Percentiles rank a stretch among this genome's conserved stretches.
These are phyloP conservation scores for Percina caprodes DNA, from an alignment of 2,113 vertebrate species.

Conservation along the genomic window DNA sequence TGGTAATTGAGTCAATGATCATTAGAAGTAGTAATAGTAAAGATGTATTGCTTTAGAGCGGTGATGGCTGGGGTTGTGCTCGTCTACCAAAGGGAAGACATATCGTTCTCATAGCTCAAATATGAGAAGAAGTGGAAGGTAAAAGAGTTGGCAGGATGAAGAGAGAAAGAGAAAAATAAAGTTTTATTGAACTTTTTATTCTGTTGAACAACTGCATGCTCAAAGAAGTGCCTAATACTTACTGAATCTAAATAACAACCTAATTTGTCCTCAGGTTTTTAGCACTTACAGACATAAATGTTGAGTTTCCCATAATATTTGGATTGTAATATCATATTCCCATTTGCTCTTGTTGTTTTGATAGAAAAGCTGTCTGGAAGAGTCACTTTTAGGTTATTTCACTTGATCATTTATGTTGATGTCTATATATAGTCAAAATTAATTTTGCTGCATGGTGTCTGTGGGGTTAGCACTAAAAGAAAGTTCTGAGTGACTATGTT, in stretches of 20 bases:
- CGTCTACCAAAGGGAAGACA: constrained; percentile 30
- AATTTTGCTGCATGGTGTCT: background rate
- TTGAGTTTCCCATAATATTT: background rate
- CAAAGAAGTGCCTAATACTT: background rate
- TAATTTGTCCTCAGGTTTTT: background rate
- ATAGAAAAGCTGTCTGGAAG: background rate
- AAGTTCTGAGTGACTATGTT: background rate
- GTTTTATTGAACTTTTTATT: too few relatives aligned
- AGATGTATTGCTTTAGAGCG: constrained; percentile 27
- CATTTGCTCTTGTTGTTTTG: background rate
- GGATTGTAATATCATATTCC: background rate
- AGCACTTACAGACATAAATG: background rate
- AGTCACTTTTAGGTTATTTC: background rate
- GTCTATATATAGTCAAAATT: background rate
- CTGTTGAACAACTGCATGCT: background rate
- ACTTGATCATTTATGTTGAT: background rate
- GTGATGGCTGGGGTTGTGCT: background rate
- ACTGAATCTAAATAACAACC: background rate
- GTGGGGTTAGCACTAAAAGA: background rate
- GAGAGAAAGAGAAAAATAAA: background rate
- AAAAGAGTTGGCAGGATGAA: background rate
- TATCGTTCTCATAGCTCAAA: constrained; percentile 12
- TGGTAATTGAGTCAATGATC: background rate
- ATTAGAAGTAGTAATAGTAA: constrained; percentile 27
- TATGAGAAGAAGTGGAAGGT: background rate